These are phyloP conservation scores for Icerya purchasi DNA, from an alignment of 2,888 invertebrate species.

Conservation along the genomic window DNA sequence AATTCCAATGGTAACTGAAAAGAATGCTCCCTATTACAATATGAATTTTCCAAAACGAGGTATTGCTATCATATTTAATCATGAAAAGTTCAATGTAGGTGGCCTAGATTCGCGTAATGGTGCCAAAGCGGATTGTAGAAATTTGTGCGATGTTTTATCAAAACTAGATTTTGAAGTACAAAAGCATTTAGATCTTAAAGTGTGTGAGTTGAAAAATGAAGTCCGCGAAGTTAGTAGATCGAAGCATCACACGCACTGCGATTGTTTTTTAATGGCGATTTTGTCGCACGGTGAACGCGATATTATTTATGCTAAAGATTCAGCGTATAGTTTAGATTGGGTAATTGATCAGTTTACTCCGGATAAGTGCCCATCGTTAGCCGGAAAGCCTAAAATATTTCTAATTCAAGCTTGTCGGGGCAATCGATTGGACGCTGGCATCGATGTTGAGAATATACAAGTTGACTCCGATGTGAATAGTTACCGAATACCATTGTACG, in stretches of 20 bases:
- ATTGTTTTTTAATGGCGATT: conserved; percentile 64
- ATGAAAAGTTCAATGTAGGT: conserved; percentile 41
- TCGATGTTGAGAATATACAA: conserved; percentile 30
- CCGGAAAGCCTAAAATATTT: conserved; percentile 56
- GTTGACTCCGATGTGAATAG: conserved; percentile 31
- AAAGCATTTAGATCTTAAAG: conserved; percentile 21
- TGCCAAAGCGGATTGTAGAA: not conserved
- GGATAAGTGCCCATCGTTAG: conserved; percentile 27
- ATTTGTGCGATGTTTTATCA: not conserved
- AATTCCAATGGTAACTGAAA: not conserved
- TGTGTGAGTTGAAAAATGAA: conserved; percentile 41
- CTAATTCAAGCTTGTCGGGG: conserved; percentile 72
- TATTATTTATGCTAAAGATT: conserved; percentile 65
- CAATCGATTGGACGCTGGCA: conserved; percentile 56
- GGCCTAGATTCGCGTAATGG: not conserved
- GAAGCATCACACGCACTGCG: conserved; percentile 23
- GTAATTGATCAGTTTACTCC: not conserved
- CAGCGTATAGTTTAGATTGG: conserved; percentile 49
- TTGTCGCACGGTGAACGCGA: conserved; percentile 79
- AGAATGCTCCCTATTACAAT: not conserved
- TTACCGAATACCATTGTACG: conserved; percentile 73
- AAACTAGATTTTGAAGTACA: not conserved
- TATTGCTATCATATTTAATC: conserved; percentile 36
- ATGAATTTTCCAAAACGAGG: not conserved
- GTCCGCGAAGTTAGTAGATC: conserved; percentile 29